Conservation (phyloP, 2,888 invertebrate genomes). For the Punctoribates punctum region DNA sequence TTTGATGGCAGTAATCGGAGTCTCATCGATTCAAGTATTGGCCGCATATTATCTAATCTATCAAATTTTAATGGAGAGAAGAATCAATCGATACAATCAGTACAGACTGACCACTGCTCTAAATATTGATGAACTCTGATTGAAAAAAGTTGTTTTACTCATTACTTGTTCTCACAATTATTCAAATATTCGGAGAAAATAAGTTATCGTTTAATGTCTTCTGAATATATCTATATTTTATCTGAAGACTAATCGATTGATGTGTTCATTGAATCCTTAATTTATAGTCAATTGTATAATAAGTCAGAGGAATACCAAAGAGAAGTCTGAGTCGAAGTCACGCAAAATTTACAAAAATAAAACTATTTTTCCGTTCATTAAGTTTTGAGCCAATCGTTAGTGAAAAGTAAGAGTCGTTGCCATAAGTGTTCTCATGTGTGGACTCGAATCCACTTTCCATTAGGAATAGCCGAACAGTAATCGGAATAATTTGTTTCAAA, state of each 20-base stretch:
- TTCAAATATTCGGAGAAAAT: not conserved
- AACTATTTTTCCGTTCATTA: not conserved
- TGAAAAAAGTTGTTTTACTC: not conserved
- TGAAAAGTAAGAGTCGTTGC: not conserved
- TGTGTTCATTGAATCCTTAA: not conserved
- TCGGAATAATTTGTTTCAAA: not conserved
- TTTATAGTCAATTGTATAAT: not conserved
- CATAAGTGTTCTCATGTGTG: not conserved
- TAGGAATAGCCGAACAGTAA: not conserved
- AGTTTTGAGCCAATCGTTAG: not conserved
- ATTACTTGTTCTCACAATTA: not conserved
- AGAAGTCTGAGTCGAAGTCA: not conserved
- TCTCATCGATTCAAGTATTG: slow-evolving; percentile 26
- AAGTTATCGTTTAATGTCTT: not conserved
- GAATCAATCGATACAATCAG: slow-evolving; percentile 25
- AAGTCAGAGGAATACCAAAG: not conserved
- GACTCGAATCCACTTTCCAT: not conserved
- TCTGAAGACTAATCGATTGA: not conserved
- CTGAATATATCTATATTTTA: not conserved
- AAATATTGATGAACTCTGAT: slow-evolving; percentile 26
- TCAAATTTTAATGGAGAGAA: slow-evolving; percentile 33
- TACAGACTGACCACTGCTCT: slow-evolving; percentile 30
- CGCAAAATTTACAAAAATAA: not conserved
- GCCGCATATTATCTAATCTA: slow-evolving; percentile 20
- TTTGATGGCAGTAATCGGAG: slow-evolving; percentile 2